Conservation (phyloP, 2,797 vertebrate species). For the Pelodytes ibericus region DNA sequence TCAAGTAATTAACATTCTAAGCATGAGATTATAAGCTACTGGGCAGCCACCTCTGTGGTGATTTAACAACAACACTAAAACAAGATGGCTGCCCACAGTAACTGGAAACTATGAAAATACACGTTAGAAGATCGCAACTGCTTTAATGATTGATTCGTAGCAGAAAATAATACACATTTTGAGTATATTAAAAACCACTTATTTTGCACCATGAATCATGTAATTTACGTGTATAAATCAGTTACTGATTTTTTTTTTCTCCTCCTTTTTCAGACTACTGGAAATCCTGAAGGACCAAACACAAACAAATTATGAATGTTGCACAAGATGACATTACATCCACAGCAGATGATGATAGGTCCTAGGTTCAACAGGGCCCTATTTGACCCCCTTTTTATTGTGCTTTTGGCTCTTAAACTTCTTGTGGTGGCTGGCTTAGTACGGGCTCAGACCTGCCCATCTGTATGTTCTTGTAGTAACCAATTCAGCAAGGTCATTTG, state of each 20-base stretch:
- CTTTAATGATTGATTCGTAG: no score
- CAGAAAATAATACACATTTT: no score
- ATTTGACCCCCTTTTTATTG: conserved; percentile 98
- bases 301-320: conserved; percentile 99
- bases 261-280: conserved; percentile 71
- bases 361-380: conserved; percentile 99
- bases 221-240: background rate
- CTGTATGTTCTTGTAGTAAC: conserved; percentile 98
- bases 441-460: conserved; percentile 97
- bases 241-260: conserved; percentile 2
- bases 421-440: conserved; percentile 97
- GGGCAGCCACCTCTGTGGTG: no score
- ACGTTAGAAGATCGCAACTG: no score
- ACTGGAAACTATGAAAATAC: no score
- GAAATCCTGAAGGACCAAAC: conserved; percentile 84
- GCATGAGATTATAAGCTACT: no score
- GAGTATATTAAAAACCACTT: no score
- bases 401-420: conserved; percentile 98
- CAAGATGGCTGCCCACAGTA: no score
- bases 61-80: no score
- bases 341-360: conserved; percentile 99
- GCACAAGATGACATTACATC: conserved; percentile 99
- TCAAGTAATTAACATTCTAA: no score
- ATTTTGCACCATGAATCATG: no score
- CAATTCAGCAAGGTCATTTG: conserved; percentile 99